Conservation (phyloP, 2,797 vertebrate genomes). For the Eulemur albifrons region DNA sequence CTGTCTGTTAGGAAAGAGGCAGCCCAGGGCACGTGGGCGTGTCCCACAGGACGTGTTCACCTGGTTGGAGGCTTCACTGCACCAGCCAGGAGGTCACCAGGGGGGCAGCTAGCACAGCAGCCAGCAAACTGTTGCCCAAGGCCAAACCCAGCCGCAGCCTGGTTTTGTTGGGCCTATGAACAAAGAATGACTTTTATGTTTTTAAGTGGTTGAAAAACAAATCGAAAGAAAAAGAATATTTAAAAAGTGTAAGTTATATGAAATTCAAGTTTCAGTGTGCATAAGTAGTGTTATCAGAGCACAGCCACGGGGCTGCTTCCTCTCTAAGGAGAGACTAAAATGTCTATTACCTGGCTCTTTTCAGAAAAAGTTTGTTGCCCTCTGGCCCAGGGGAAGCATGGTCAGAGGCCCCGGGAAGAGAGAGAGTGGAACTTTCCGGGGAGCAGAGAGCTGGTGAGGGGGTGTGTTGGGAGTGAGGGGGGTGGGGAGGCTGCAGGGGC, state of each 20-base stretch:
- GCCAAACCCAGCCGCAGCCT: not conserved
- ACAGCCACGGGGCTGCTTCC: not conserved
- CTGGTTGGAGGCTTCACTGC: not conserved
- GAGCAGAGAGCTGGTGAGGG: not conserved
- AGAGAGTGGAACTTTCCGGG: not conserved
- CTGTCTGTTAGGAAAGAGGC: not conserved
- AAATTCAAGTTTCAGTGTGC: not conserved
- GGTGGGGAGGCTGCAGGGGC: not conserved
- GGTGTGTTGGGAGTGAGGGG: fast-evolving
- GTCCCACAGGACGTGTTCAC: fast-evolving
- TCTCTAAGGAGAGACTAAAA: not conserved
- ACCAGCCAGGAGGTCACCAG: not conserved
- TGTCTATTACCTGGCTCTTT: not conserved
- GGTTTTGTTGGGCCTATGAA: not conserved
- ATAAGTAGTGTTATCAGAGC: not conserved
- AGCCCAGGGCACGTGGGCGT: not conserved
- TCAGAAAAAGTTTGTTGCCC: not conserved
- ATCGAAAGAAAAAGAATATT: not conserved
- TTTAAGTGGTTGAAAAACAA: not conserved
- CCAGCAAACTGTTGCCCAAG: fast-evolving
- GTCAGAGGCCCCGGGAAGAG: not conserved
- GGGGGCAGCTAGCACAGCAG: not conserved
- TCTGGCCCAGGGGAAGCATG: not conserved
- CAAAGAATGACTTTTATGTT: not conserved
- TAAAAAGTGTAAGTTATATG: not conserved